Evolutionary conservation across 2,888 invertebrate genomes (phyloP).

Genomic region (Machimus rusticus): DNA sequence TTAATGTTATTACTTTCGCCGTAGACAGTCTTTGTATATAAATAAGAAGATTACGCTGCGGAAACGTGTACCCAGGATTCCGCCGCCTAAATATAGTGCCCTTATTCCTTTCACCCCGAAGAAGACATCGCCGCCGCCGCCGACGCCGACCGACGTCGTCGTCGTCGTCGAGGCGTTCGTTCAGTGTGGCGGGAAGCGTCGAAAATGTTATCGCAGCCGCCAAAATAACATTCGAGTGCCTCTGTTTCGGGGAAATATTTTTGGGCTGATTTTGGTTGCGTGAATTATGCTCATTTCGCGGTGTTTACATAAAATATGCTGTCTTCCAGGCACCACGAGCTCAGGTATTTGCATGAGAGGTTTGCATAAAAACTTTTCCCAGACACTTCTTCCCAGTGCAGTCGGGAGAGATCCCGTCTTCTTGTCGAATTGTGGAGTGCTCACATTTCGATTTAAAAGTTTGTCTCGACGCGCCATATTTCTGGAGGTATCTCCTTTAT

Average conservation of each 20-base stretch:
- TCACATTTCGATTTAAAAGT: not conserved
- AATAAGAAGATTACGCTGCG: slow-evolving; percentile 52
- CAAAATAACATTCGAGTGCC: slow-evolving; percentile 39
- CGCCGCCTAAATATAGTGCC: not conserved
- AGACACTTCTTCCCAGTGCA: slow-evolving; percentile 26
- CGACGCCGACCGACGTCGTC: not conserved
- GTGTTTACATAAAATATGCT: slow-evolving; percentile 42
- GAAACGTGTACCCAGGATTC: slow-evolving; percentile 49
- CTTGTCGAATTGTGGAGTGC: not conserved
- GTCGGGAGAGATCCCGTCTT: not conserved
- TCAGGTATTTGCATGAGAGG: slow-evolving; percentile 34
- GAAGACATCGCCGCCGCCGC: not conserved
- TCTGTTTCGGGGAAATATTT: slow-evolving; percentile 19
- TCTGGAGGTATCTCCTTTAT: not conserved
- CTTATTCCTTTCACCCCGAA: not conserved
- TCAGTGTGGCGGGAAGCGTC: slow-evolving; percentile 20
- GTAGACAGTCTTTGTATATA: slow-evolving; percentile 51
- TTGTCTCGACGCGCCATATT: not conserved
- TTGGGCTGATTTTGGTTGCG: slow-evolving; percentile 40
- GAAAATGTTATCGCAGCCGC: slow-evolving; percentile 42
- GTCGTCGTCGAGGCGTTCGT: not conserved
- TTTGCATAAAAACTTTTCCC: slow-evolving; percentile 34
- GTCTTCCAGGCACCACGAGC: not conserved
- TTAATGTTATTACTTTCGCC: slow-evolving; percentile 52
- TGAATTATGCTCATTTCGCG: slow-evolving; percentile 41